phyloP scores from a whole-genome alignment of 2,113 vertebrate species.

The Urocitellus parryii region DNA sequence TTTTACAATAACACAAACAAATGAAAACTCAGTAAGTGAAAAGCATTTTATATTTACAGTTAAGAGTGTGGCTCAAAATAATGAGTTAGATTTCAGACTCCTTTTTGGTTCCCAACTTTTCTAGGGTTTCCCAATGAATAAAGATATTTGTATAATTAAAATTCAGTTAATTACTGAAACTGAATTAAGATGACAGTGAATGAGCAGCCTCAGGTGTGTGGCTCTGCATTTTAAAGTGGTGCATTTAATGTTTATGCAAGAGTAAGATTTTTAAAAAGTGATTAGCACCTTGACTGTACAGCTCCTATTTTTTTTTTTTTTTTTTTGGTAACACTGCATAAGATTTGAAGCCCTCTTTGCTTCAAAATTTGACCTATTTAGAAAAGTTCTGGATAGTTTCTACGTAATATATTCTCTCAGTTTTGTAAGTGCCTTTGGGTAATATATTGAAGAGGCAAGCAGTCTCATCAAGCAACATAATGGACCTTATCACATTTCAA shows the following conservation, averaged over 20 bases:
- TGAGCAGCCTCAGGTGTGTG: conserved; percentile 87
- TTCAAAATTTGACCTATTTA: conserved; percentile 89
- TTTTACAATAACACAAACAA: not conserved
- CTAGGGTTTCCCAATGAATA: conserved; percentile 77
- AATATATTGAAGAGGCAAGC: conserved; percentile 84
- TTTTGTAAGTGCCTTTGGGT: conserved; percentile 84
- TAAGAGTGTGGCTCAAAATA: conserved; percentile 37
- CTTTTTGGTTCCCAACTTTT: conserved; percentile 19
- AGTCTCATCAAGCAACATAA: conserved; percentile 84
- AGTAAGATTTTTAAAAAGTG: conserved; percentile 83
- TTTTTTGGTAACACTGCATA: conserved; percentile 84
- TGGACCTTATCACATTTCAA: conserved; percentile 86
- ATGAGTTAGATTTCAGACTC: conserved; percentile 52
- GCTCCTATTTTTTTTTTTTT: conserved; percentile 68
- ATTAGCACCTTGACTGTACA: conserved; percentile 86
- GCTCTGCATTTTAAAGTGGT: conserved; percentile 85
- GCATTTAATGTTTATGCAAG: conserved; percentile 86
- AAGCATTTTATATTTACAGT: conserved; percentile 21
- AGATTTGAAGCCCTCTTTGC: conserved; percentile 81
- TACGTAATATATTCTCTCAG: conserved; percentile 72
- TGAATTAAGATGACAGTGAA: conserved; percentile 83
- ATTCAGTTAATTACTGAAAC: conserved; percentile 83
- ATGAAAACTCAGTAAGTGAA: conserved; percentile 28
- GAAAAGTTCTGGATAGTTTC: conserved; percentile 84
- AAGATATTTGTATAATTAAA: conserved; percentile 82